Evolutionary conservation across 2,113 vertebrate genomes (phyloP).

Genomic region (Sialia sialis): DNA sequence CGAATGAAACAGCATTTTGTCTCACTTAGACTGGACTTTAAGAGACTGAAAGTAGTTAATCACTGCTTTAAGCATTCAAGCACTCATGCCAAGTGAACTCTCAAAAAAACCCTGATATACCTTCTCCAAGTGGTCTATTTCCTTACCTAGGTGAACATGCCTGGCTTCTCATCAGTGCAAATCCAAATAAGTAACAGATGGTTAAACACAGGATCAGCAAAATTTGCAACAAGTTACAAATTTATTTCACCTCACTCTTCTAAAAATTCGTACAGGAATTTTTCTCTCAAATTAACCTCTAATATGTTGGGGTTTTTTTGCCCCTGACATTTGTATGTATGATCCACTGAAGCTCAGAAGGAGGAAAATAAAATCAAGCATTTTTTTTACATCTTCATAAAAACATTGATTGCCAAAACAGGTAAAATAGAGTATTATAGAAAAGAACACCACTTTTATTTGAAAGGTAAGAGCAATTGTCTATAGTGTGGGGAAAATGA

Average conservation of each 20-base stretch:
- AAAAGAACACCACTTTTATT: not conserved
- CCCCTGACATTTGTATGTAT: not conserved
- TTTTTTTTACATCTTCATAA: not conserved
- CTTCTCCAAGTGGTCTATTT: not conserved
- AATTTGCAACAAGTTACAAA: not conserved
- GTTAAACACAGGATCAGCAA: not conserved
- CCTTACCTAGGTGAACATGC: not conserved
- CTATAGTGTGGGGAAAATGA: accelerated
- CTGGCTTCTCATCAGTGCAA: not conserved
- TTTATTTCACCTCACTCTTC: not conserved
- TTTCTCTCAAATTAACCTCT: not conserved
- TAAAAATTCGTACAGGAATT: not conserved
- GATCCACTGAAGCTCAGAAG: not conserved
- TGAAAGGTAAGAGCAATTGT: not conserved
- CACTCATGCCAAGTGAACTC: not conserved
- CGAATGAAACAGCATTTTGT: not conserved
- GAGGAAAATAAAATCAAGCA: not conserved
- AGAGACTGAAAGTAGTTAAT: not conserved
- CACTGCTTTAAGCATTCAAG: not conserved
- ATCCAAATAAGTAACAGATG: not conserved
- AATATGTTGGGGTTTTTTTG: accelerated
- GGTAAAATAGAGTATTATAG: not conserved
- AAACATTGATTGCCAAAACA: not conserved
- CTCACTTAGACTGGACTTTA: not conserved
- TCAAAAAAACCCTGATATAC: not conserved